These are phyloP conservation scores for Proteles cristata DNA, from an alignment of 2,113 vertebrate species.

Conservation along the genomic window DNA sequence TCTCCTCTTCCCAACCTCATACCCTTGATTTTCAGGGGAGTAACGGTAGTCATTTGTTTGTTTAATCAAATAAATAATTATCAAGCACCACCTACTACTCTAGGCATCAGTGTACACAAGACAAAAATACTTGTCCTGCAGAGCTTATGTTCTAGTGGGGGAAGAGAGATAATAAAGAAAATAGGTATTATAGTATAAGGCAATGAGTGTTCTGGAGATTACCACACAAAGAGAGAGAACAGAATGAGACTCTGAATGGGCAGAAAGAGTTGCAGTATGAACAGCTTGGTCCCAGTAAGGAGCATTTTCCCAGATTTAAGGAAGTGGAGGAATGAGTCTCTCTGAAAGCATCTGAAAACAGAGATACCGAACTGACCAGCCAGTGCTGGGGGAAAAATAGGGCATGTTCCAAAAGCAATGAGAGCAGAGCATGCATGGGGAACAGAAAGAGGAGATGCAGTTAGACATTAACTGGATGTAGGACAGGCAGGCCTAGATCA, in stretches of 20 bases:
- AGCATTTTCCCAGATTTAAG: not conserved
- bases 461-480: not conserved
- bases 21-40: not conserved
- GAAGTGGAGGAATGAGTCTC: not conserved
- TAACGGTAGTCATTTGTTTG: not conserved
- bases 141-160: not conserved
- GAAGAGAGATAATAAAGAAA: not conserved
- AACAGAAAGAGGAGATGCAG: not conserved
- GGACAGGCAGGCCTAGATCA: rapidly evolving
- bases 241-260: not conserved
- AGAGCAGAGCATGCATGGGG: rapidly evolving
- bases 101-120: not conserved
- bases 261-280: not conserved
- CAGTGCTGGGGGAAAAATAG: not conserved
- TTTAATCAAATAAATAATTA: not conserved
- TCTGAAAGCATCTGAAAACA: not conserved
- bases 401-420: not conserved
- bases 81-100: not conserved
- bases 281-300: not conserved
- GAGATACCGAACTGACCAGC: not conserved
- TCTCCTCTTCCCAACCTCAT: not conserved
- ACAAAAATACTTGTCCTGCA: not conserved
- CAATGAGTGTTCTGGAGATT: not conserved
- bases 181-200: not conserved
- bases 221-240: not conserved